phyloP scores from a whole-genome alignment of 2,797 vertebrate genomes.

The Hephaestus fuliginosus region DNA sequence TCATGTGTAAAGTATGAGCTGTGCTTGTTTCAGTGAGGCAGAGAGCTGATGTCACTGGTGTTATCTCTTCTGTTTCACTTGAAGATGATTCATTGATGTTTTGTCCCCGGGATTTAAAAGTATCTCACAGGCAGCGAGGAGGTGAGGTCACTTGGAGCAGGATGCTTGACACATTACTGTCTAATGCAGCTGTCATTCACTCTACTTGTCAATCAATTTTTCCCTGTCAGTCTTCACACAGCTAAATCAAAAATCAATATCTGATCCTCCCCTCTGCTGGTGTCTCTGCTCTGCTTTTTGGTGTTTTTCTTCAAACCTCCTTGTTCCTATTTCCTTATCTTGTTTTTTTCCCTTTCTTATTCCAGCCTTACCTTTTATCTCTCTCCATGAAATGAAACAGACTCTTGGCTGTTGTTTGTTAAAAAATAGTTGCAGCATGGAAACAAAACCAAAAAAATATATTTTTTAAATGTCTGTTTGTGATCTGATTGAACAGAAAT shows the following conservation, averaged over 20 bases:
- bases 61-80: slow-evolving; percentile 25
- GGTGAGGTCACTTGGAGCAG: slow-evolving; percentile 2
- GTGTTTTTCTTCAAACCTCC: background rate
- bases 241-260: slow-evolving; percentile 30
- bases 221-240: background rate
- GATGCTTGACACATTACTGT: background rate
- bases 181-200: slow-evolving; percentile 26
- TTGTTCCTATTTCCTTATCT: background rate
- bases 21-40: slow-evolving; percentile 16
- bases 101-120: slow-evolving; percentile 25
- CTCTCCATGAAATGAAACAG: background rate
- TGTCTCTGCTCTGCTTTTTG: background rate
- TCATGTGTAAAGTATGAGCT: background rate
- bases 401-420: no score
- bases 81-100: slow-evolving; percentile 39
- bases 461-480: background rate
- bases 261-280: background rate
- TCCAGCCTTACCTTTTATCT: background rate
- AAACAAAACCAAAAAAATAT: no score
- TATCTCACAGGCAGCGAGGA: slow-evolving; percentile 17
- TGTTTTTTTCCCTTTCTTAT: background rate
- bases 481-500: background rate
- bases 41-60: slow-evolving; percentile 12
- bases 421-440: no score
- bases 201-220: background rate